A percentile compares a stretch with the other conserved stretches of the same genome.
These are phyloP conservation scores for Spheniscus mendiculus DNA, from an alignment of 2,113 vertebrate genomes.

Conservation along the genomic window DNA sequence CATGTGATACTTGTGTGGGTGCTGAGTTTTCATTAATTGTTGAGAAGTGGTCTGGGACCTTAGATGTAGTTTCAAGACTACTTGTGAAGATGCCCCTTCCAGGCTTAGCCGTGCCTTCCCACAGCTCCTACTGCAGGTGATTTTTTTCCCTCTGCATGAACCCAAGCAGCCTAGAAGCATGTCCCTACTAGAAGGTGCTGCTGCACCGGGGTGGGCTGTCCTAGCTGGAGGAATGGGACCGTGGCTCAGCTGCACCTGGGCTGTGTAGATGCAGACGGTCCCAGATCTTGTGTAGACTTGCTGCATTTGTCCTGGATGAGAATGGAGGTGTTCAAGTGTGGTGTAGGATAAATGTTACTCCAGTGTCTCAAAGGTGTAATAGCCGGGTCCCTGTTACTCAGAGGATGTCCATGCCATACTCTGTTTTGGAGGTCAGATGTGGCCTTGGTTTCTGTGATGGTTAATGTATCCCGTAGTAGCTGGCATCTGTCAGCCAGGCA, in stretches of 20 bases:
- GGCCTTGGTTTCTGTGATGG: fast-evolving
- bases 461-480: not conserved
- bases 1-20: fast-evolving
- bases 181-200: not conserved
- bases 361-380: not conserved
- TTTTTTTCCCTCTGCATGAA: not conserved
- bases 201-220: too few relatives aligned
- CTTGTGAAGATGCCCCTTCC: not conserved
- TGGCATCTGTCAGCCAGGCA: not conserved
- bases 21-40: not conserved
- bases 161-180: not conserved
- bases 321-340: not conserved
- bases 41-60: not conserved
- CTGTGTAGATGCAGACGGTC: not conserved
- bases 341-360: not conserved
- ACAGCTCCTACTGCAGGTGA: not conserved
- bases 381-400: not conserved
- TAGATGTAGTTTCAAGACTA: not conserved
- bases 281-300: not conserved
- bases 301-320: not conserved
- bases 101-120: not conserved
- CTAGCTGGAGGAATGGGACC: not conserved
- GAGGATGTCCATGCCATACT: fast-evolving
- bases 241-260: not conserved
- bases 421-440: not conserved